Conservation (phyloP, 2,888 invertebrate species). For the Rhorus exstirpatorius region DNA sequence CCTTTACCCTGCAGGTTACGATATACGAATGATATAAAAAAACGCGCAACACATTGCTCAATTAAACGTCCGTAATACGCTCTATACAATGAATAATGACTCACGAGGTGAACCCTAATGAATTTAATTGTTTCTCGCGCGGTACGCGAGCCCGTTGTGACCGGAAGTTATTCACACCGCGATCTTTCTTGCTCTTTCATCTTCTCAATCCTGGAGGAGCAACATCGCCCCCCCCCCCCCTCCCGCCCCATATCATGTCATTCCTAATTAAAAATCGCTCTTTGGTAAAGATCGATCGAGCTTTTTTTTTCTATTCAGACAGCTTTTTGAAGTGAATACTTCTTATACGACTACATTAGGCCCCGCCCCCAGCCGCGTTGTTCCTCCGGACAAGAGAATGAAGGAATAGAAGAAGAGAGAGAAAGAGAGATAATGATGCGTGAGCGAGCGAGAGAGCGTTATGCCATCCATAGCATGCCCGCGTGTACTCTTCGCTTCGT, state of each 20-base stretch:
- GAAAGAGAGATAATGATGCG: no score
- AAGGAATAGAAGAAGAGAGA: no score
- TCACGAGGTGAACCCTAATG: constrained; percentile 60
- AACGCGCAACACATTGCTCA: constrained; percentile 55
- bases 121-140: constrained; percentile 66
- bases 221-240: not conserved
- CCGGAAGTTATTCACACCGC: constrained; percentile 62
- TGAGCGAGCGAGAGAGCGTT: no score
- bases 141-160: constrained; percentile 47
- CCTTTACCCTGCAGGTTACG: no score
- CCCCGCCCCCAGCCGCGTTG: no score
- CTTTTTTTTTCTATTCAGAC: constrained; percentile 36
- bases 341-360: no score
- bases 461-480: no score
- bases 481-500: no score
- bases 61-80: constrained; percentile 40
- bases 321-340: not conserved
- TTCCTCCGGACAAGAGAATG: no score
- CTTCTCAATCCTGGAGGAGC: not conserved
- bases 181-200: constrained; percentile 15
- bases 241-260: not conserved
- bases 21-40: not conserved
- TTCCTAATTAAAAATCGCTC: constrained; percentile 29
- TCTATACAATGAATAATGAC: constrained; percentile 37
- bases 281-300: constrained; percentile 59